phyloP scores from a whole-genome alignment of 1,140 invertebrate genomes.

The Bombus balteatus region DNA sequence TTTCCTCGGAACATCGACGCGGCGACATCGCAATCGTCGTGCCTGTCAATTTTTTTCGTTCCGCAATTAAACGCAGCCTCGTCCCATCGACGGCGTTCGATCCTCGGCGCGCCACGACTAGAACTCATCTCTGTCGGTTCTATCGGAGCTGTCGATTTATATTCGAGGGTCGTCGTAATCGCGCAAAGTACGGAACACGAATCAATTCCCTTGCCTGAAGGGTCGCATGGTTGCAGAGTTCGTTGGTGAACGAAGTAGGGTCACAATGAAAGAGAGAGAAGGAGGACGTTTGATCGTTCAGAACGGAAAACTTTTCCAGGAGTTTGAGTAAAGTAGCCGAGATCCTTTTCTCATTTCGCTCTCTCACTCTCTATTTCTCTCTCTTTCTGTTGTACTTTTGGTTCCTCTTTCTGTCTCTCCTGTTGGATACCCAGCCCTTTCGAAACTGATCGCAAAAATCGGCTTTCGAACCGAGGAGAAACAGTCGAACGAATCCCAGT shows the following conservation, averaged over 20 bases:
- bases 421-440: conserved; percentile 9
- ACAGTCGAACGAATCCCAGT: conserved; percentile 56
- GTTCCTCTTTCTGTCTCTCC: background rate
- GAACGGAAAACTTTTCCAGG: conserved; percentile 73
- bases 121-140: conserved; percentile 41
- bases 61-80: conserved; percentile 56
- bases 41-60: conserved; percentile 46
- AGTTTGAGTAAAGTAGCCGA: conserved; percentile 74
- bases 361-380: background rate
- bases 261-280: background rate
- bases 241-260: background rate
- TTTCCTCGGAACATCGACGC: conserved; percentile 13
- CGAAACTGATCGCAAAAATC: conserved; percentile 75
- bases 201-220: conserved; percentile 67
- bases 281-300: conserved; percentile 24
- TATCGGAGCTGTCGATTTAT: conserved; percentile 65
- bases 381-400: background rate
- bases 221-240: conserved; percentile 36
- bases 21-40: conserved; percentile 27
- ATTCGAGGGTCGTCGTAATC: conserved; percentile 71
- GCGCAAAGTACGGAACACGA: conserved; percentile 70
- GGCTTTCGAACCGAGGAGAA: conserved; percentile 59
- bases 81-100: conserved; percentile 27
- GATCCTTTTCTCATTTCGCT: conserved; percentile 36
- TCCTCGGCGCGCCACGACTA: conserved; percentile 1